Percentiles rank a stretch among this genome's conserved stretches.
Evolutionary conservation across 2,888 invertebrate genomes (phyloP).

Genomic region (Rhamnusium bicolor): DNA sequence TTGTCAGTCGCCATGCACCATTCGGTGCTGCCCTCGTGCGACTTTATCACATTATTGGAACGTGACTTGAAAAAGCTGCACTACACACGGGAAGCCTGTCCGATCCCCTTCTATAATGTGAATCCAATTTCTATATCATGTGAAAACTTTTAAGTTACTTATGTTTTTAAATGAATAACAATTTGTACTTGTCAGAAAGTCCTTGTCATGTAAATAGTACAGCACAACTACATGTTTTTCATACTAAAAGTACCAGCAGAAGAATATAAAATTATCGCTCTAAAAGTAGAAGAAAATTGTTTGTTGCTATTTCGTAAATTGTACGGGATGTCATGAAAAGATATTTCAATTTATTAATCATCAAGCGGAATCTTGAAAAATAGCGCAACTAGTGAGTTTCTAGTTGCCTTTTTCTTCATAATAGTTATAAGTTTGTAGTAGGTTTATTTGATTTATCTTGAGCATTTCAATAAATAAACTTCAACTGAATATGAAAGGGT

Average conservation of each 20-base stretch:
- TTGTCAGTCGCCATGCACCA: slow-evolving; percentile 63
- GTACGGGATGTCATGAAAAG: no score
- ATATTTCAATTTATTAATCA: no score
- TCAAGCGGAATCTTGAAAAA: no score
- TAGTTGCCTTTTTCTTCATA: no score
- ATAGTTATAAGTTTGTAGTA: no score
- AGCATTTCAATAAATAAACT: no score
- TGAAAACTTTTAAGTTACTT: slow-evolving; percentile 59
- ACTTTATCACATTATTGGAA: slow-evolving; percentile 67
- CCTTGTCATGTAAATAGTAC: slow-evolving; percentile 16
- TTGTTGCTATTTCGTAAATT: background rate
- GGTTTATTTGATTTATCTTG: no score
- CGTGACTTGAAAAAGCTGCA: slow-evolving; percentile 65
- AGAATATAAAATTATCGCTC: background rate
- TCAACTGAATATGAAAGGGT: no score
- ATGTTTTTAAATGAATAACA: slow-evolving; percentile 49
- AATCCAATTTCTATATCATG: slow-evolving; percentile 58
- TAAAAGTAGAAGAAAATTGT: background rate
- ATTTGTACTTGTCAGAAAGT: slow-evolving; percentile 48
- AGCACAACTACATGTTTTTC: background rate
- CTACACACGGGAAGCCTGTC: slow-evolving; percentile 35
- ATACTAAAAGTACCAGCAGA: background rate
- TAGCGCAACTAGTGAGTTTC: no score
- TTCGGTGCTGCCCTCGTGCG: slow-evolving; percentile 60
- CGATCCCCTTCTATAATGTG: slow-evolving; percentile 50